Percentiles rank a stretch among this genome's conserved stretches.
phyloP scores from a whole-genome alignment of 1,140 invertebrate genomes.

The Homalodisca vitripennis region DNA sequence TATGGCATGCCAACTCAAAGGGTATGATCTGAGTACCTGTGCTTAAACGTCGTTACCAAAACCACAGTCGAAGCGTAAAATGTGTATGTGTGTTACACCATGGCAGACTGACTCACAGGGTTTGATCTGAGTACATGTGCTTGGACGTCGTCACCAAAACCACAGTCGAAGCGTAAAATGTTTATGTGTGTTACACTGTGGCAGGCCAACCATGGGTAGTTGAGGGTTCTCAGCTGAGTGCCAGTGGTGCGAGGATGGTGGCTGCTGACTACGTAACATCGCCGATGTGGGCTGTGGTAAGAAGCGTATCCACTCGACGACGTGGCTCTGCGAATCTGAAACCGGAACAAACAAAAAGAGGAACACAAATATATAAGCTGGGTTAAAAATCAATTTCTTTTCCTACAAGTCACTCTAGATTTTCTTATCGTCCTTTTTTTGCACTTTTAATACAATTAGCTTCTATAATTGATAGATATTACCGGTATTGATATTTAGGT shows the following conservation, averaged over 20 bases:
- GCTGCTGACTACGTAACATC: conserved; percentile 45
- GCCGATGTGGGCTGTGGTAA: conserved; percentile 45
- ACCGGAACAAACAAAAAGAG: conserved; percentile 27
- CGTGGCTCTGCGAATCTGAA: conserved; percentile 39
- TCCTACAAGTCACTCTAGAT: background rate
- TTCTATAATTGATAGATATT: background rate
- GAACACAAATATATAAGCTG: conserved; percentile 9
- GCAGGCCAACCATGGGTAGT: conserved; percentile 7
- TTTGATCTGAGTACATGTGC: conserved; percentile 12
- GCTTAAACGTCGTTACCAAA: too few relatives aligned
- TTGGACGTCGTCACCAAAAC: conserved; percentile 38
- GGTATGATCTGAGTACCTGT: background rate
- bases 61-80: too few relatives aligned
- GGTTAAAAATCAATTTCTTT: background rate
- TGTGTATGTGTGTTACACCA: background rate
- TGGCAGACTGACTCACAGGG: conserved; percentile 13
- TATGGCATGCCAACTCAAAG: background rate
- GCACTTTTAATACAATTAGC: background rate
- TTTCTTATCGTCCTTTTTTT: background rate
- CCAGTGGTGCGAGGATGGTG: conserved; percentile 33
- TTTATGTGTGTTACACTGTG: conserved; percentile 11
- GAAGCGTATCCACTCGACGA: conserved; percentile 47
- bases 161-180: conserved; percentile 45
- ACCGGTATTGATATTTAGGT: background rate
- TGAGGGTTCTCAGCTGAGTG: background rate